Base-by-base conservation (phyloP, 2,113 vertebrate species). In the Gymnobelideus leadbeateri region DNA sequence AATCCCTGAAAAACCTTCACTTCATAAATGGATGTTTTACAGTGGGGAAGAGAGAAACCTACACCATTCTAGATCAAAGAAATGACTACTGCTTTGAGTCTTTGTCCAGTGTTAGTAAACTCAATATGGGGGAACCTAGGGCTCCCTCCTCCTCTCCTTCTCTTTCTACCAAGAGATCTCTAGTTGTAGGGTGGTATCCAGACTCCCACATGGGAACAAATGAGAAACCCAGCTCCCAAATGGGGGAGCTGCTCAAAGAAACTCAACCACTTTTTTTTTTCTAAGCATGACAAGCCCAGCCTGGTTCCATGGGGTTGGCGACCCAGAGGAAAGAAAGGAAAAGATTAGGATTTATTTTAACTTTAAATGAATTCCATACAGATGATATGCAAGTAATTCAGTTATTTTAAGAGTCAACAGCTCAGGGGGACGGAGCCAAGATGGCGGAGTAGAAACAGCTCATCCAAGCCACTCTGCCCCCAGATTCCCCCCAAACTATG, bases 351-450 rank as follows among this genome's bases (percentile, higher is more conserved):
- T 93, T 93, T 57, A 23, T 93, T 95, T 93, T 94, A 95, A 92
- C 96, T 95, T 92, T 91, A 53, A 21, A 95, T n/a, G 95, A 89
- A 95, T 95, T 93, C 97, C 97, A 96, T 93, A 94, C 90, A 49
- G 93, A 95, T 90, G 94, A 94, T 89, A 90, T 93, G 92, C 91
- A 94, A 97, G 93, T 89, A 95, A 94, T 92, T 52, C 52, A 7
- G 94, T 94, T 96, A 43, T 94, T 94, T 92, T 89, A 90, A 93
- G 89, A 95, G 95, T 89, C 97, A 96, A 94, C 93, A 91, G 92
- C 92, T 94, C 26, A 61, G 95, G 92, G n/a, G n/a, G n/a, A n/a
- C n/a, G n/a, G n/a, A n/a, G n/a, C n/a, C n/a, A n/a, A n/a, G n/a
- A n/a, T n/a, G n/a, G n/a, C n/a, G n/a, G n/a, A n/a, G n/a, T n/a